Evolutionary conservation across 2,113 vertebrate species (phyloP).

Genomic region (Fregata magnificens): DNA sequence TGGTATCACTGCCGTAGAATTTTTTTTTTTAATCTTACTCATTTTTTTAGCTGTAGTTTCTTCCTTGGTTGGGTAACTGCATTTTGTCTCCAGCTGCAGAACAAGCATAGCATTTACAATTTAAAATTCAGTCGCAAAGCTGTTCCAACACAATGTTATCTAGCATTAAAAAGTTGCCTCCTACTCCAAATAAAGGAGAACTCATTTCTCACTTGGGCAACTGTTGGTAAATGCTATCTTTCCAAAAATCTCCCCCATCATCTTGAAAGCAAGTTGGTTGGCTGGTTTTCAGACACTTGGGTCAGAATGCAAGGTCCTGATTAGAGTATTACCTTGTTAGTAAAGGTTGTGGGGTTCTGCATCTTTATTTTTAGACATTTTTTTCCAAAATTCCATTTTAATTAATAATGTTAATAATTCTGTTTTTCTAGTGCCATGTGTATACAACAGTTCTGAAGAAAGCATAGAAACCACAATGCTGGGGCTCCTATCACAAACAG

Average conservation of each 20-base stretch:
- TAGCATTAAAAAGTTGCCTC: neutral
- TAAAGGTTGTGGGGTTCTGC: neutral
- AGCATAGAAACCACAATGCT: neutral
- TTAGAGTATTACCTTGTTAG: neutral
- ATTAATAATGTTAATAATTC: neutral
- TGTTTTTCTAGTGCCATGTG: neutral
- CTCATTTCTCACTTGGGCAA: neutral
- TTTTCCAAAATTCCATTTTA: neutral
- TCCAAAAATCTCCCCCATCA: neutral
- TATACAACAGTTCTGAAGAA: neutral
- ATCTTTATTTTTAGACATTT: neutral
- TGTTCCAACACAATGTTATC: neutral
- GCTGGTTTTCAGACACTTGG: neutral
- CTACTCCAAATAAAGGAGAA: neutral
- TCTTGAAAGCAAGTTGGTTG: neutral
- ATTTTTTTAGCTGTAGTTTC: neutral
- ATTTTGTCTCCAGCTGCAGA: neutral
- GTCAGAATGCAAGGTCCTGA: neutral
- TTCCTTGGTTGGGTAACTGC: neutral
- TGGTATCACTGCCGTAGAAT: neutral
- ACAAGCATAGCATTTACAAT: neutral
- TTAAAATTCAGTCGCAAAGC: neutral
- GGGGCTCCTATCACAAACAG: neutral
- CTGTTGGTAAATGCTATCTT: neutral
- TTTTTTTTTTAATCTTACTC: neutral